Base-by-base conservation (phyloP, 2,113 vertebrate genomes). In the Aplodontia rufa region DNA sequence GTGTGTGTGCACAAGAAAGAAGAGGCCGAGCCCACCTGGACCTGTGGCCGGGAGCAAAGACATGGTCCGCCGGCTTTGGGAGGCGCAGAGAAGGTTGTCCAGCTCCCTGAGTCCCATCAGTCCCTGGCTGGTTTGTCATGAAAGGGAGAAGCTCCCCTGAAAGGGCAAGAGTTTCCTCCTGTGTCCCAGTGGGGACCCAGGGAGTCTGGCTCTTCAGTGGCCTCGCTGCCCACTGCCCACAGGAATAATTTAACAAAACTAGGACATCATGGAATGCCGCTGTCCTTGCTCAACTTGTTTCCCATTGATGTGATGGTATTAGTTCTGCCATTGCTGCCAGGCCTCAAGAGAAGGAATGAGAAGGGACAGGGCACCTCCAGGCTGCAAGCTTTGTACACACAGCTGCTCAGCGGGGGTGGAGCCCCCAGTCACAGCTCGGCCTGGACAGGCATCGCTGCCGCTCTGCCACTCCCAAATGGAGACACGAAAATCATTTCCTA, bases 271-370 rank as follows among this genome's bases (percentile, higher is more conserved):
- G 3, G 1, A 40, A 64, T 9, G 71, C 92, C 12, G 35, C 37
- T 9, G 68, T 74, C 66, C 40, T 68, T 0, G 62, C 66, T 82
- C 88, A 28, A 68, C 93, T 68, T 32, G 80, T 28, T 83, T 74
- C 80, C 37, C 1, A 14, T 53, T 51, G 20, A 82, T 62, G 45
- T 80, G 94, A 96, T 3, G 81, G 93, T 35, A 93, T 95, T 71
- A 14, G 93, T 26, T 79, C 79, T 96, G 97, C 94, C 93, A 87
- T 69, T 32, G 8, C 87, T 66, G 93, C 93, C 62, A 45, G 95
- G 88, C 86, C 68, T 37, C 9, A 0, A 17, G 90, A 93, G 95
- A 51, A 83, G 94, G 45, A 45, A 94, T n/a, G 81, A 42, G 91
- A 96, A 89, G n/a, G 88, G 90, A 90, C 89, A 93, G 94, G 53